These are phyloP conservation scores for Staurois parvus DNA, from an alignment of 2,797 vertebrate species.

Conservation along the genomic window DNA sequence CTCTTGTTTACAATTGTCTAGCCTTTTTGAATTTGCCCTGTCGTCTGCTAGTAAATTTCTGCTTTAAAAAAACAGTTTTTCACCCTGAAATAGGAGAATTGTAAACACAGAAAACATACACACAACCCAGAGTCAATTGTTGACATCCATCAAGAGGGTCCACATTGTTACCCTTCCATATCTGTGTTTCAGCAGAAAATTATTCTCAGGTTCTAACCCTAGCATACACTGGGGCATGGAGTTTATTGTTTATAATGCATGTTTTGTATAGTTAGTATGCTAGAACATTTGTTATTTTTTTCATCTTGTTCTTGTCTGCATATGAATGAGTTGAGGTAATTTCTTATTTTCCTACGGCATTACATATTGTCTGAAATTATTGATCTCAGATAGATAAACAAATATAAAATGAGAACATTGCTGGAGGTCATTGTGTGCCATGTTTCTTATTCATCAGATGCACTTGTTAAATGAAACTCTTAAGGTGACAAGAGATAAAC, in stretches of 20 bases:
- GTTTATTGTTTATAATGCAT: not conserved
- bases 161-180: too few relatives aligned
- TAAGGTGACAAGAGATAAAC: conserved; percentile 26
- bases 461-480: not conserved
- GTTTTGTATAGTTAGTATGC: not conserved
- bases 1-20: too few relatives aligned
- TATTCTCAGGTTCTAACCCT: too few relatives aligned
- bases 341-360: not conserved
- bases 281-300: not conserved
- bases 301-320: not conserved
- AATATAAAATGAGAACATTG: conserved; percentile 12
- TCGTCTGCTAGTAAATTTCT: too few relatives aligned
- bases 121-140: too few relatives aligned
- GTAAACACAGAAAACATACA: too few relatives aligned
- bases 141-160: too few relatives aligned
- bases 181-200: too few relatives aligned
- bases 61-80: too few relatives aligned
- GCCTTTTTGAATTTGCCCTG: too few relatives aligned
- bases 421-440: not conserved
- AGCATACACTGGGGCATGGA: too few relatives aligned
- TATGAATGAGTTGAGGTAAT: not conserved
- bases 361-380: conserved; percentile 2
- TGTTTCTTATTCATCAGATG: conserved; percentile 3
- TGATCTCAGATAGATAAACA: conserved; percentile 4
- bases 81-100: too few relatives aligned